Conservation (phyloP, 2,888 invertebrate genomes). For the Lithophane ornitopus region DNA sequence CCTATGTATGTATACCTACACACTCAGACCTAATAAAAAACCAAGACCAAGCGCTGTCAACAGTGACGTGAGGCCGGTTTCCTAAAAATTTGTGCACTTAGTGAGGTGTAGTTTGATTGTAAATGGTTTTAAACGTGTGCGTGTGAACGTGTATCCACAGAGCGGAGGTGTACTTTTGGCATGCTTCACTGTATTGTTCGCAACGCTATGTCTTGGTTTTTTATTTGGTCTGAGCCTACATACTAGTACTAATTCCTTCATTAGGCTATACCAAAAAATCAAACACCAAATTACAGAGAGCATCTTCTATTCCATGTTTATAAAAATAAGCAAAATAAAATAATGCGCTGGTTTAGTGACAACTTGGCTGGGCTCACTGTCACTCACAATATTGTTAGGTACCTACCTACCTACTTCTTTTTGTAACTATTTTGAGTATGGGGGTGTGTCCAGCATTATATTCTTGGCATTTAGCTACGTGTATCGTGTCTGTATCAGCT, state of each 20-base stretch:
- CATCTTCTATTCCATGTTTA: neutral
- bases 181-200: too few relatives aligned
- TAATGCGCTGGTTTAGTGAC: neutral
- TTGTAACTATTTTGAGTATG: neutral
- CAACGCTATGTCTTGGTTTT: too few relatives aligned
- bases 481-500: constrained; percentile 11
- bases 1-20: too few relatives aligned
- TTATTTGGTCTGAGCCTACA: too few relatives aligned
- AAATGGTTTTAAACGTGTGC: too few relatives aligned
- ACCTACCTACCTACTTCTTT: neutral
- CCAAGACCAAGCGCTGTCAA: too few relatives aligned
- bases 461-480: constrained; percentile 7
- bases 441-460: constrained; percentile 41
- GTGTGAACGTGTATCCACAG: too few relatives aligned
- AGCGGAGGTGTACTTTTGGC: too few relatives aligned
- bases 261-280: neutral
- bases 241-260: neutral
- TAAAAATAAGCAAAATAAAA: neutral
- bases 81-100: too few relatives aligned
- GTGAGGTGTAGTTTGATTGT: too few relatives aligned
- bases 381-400: neutral
- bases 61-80: too few relatives aligned
- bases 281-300: neutral
- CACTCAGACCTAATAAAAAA: too few relatives aligned
- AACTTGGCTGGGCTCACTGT: constrained; percentile 26